Base-by-base conservation (phyloP, 2,888 invertebrate species). In the Caenorhabditis drosophilae region DNA sequence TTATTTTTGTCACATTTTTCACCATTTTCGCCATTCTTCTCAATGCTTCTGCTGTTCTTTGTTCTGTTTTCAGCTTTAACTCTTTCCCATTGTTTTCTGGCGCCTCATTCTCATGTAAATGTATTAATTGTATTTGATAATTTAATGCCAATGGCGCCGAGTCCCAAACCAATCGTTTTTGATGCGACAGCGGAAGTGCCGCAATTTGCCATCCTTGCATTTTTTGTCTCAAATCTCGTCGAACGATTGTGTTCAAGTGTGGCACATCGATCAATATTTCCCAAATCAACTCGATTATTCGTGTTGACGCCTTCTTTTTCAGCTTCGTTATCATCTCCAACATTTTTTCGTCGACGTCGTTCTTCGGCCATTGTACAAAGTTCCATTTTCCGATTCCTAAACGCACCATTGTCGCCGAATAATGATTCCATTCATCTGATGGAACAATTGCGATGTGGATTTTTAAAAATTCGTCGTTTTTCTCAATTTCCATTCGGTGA, bases 81-180 rank as follows among this genome's bases (percentile, higher is more conserved):
- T n/a, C n/a, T n/a, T n/a, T n/a, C n/a, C n/a, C n/a, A n/a, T n/a
- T n/a, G n/a, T n/a, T n/a, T n/a, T n/a, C n/a, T 16, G 47, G 41
- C 11, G 22, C 50, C n/a, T 36, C 40, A 34, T 73, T 70, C 20
- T 77, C 70, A 47, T 81, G 79, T 3, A 81, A 44, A 53, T 77
- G 75, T 41, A 81, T 64, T 12, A 81, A 51, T 46, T 81, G 79
- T 12, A 81, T 66, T 20, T 70, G 59, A 57, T 81, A 81, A 9
- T 54, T 51, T 4, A 67, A 61, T 0, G 76, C 63, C 7, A 80
- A 26, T 0, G 73, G 73, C 35, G 70, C 68, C 4, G 73, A 73
- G 47, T 77, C 77, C 77, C 77, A 77, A 12, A 73, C 69, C 4
- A 73, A 54, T 9, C 77, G 62, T 51, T 77, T 75, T 54, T 76